Conservation (phyloP, 2,113 vertebrate genomes). For the Datnioides undecimradiatus region DNA sequence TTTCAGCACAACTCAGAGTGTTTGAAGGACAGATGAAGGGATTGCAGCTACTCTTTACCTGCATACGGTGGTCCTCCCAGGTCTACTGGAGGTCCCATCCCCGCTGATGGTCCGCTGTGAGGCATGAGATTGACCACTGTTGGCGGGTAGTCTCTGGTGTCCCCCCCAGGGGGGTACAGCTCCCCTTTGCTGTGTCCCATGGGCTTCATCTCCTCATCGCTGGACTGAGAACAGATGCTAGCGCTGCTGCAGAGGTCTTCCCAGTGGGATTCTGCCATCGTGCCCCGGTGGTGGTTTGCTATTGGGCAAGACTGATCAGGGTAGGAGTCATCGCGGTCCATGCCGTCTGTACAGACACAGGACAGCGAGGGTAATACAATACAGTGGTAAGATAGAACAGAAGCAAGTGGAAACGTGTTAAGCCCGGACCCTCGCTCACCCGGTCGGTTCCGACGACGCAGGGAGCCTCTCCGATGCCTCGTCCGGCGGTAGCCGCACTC, state of each 20-base stretch:
- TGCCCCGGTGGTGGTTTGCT: slow-evolving; percentile 77
- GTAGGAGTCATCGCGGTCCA: slow-evolving; percentile 85
- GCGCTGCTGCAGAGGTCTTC: slow-evolving; percentile 86
- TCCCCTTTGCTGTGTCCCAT: slow-evolving; percentile 76
- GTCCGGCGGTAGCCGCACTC: slow-evolving; percentile 85
- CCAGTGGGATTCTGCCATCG: slow-evolving; percentile 77
- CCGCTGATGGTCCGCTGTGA: slow-evolving; percentile 55
- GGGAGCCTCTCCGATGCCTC: slow-evolving; percentile 82
- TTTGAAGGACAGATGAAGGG: background rate
- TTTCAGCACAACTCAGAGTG: too few species aligned
- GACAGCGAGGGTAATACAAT: background rate
- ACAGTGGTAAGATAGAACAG: background rate
- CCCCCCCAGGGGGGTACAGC: slow-evolving; percentile 49
- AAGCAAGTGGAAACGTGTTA: background rate
- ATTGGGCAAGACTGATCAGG: slow-evolving; percentile 84
- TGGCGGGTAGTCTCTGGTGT: slow-evolving; percentile 80
- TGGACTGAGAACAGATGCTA: slow-evolving; percentile 87
- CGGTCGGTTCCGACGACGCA: slow-evolving; percentile 84
- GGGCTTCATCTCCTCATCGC: slow-evolving; percentile 85
- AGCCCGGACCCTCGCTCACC: slow-evolving; percentile 80
- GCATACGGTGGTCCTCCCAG: slow-evolving; percentile 76
- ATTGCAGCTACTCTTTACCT: slow-evolving; percentile 69
- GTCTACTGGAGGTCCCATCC: slow-evolving; percentile 73
- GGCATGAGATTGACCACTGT: slow-evolving; percentile 82
- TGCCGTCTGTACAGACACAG: slow-evolving; percentile 76